Percentiles rank a stretch among this genome's conserved stretches.
Evolutionary conservation across 2,888 invertebrate species (phyloP).

Genomic region (Synanthedon vespiformis): DNA sequence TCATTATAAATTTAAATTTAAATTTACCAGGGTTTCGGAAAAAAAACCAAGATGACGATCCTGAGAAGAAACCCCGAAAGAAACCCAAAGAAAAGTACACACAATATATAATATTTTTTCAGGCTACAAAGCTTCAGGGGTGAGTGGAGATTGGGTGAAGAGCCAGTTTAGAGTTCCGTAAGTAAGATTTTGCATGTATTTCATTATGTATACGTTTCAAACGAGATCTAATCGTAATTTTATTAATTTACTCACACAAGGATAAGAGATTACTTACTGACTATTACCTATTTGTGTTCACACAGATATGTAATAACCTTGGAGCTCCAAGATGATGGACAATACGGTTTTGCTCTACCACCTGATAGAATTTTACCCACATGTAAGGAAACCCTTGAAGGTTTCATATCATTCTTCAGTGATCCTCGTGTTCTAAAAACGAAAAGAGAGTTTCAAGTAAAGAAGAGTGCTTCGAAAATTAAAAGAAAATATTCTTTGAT

Average conservation of each 20-base stretch:
- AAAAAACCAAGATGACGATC: too few relatives aligned
- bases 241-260: too few relatives aligned
- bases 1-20: too few relatives aligned
- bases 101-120: conserved; percentile 7
- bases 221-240: too few relatives aligned
- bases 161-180: conserved; percentile 70
- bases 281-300: conserved; percentile 1
- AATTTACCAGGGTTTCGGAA: too few relatives aligned
- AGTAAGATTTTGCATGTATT: conserved; percentile 15
- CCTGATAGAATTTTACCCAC: conserved; percentile 73
- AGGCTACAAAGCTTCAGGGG: conserved; percentile 71
- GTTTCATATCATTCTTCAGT: conserved; percentile 31
- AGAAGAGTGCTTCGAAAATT: too few relatives aligned
- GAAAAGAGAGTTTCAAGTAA: too few relatives aligned
- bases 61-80: too few relatives aligned
- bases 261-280: too few relatives aligned
- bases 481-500: too few relatives aligned
- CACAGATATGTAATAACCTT: conserved; percentile 72
- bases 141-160: conserved; percentile 82
- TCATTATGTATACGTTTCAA: not conserved
- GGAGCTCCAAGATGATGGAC: conserved; percentile 74
- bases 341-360: conserved; percentile 76
- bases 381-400: conserved; percentile 72
- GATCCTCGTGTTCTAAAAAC: too few relatives aligned
- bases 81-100: too few relatives aligned